A percentile compares a stretch with the other conserved stretches of the same genome.
phyloP scores from a whole-genome alignment of 2,797 vertebrate genomes.

The Dryobates pubescens region DNA sequence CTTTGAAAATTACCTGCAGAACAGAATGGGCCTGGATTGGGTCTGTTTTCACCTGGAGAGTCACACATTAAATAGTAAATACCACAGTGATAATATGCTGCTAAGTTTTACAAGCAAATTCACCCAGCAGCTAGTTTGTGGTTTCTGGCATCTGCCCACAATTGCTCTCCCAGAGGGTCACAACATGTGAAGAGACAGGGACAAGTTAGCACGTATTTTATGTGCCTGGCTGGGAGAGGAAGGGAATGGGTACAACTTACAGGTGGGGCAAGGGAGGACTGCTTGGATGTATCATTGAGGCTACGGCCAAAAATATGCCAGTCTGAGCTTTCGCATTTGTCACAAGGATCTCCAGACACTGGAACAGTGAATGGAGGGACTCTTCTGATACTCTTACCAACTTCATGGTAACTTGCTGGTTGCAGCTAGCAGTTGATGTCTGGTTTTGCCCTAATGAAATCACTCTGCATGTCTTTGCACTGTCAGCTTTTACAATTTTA shows the following conservation, averaged over 20 bases:
- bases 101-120: constrained; percentile 20
- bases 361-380: neutral
- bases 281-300: neutral
- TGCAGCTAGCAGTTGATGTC: neutral
- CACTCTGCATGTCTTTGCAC: neutral
- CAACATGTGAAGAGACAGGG: neutral
- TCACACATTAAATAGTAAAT: constrained; percentile 16
- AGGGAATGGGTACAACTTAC: neutral
- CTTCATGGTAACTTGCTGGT: neutral
- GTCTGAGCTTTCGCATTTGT: neutral
- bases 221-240: neutral
- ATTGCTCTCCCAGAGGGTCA: neutral
- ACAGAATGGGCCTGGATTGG: neutral
- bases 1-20: neutral
- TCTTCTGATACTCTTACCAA: neutral
- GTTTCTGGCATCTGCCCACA: neutral
- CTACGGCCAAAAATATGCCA: neutral
- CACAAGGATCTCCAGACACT: neutral
- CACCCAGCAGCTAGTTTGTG: neutral
- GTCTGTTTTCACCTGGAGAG: neutral
- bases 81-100: neutral
- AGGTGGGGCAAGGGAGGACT: neutral
- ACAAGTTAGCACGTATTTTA: neutral
- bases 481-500: constrained; percentile 7
- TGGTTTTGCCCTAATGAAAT: neutral